A percentile compares a stretch with the other conserved stretches of the same genome.
Evolutionary conservation across 64 coral and sea anemone genomes (phyloP).

Genomic region (Porites australiensis): DNA sequence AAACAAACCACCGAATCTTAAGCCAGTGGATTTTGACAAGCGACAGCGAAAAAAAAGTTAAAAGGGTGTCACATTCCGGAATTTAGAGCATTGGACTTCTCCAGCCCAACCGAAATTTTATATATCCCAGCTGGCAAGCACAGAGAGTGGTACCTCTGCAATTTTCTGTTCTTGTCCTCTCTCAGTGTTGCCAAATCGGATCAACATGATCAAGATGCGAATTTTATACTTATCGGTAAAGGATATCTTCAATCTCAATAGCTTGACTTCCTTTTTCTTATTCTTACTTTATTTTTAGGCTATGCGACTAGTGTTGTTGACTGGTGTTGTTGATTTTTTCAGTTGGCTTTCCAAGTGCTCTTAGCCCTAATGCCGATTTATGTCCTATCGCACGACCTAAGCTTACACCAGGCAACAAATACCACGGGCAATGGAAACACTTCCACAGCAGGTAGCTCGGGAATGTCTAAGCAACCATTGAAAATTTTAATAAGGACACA

Average conservation of each 20-base stretch:
- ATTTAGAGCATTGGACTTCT: background rate
- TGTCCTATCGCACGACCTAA: background rate
- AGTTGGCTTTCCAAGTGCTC: background rate
- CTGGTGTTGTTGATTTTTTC: background rate
- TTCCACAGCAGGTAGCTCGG: background rate
- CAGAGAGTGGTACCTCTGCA: background rate
- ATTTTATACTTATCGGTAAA: constrained; percentile 24
- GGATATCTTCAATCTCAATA: constrained; percentile 3
- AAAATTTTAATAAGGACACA: background rate
- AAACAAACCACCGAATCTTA: constrained; percentile 9
- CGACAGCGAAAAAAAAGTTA: background rate
- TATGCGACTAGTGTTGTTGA: background rate
- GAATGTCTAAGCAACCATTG: too few relatives aligned
- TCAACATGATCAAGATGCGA: constrained; percentile 5
- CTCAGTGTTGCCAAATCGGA: background rate
- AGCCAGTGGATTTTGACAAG: background rate
- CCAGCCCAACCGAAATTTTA: constrained; percentile 1
- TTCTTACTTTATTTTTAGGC: background rate
- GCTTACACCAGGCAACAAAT: background rate
- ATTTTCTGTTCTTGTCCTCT: background rate
- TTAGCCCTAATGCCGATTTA: background rate
- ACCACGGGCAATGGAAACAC: background rate
- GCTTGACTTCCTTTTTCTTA: background rate
- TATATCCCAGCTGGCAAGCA: background rate
- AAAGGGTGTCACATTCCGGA: background rate